Evolutionary conservation across 2,888 invertebrate genomes (phyloP).

Genomic region (Megastigmus dorsalis): DNA sequence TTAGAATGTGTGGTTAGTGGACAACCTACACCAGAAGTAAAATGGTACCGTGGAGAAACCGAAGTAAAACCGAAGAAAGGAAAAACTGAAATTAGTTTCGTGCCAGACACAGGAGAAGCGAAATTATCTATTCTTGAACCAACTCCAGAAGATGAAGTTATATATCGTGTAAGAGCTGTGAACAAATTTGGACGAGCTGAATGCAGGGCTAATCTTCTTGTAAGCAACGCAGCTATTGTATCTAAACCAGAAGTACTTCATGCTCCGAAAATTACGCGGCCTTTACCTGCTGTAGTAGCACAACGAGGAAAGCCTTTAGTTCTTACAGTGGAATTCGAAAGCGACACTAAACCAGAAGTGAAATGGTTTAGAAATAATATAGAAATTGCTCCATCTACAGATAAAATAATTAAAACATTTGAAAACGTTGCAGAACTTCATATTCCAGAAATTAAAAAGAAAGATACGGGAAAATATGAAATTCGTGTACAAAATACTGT

Average conservation of each 20-base stretch:
- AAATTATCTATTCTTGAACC: constrained; percentile 81
- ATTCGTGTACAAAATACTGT: constrained; percentile 86
- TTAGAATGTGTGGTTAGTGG: constrained; percentile 83
- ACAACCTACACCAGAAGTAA: constrained; percentile 82
- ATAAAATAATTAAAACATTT: constrained; percentile 78
- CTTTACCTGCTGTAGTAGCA: constrained; percentile 85
- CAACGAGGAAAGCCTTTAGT: constrained; percentile 82
- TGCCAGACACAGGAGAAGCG: constrained; percentile 80
- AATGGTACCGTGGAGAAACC: constrained; percentile 81
- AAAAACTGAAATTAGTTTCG: constrained; percentile 77
- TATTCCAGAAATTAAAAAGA: constrained; percentile 82
- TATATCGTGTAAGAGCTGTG: constrained; percentile 82
- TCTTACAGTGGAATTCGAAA: constrained; percentile 84
- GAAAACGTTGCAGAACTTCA: constrained; percentile 80
- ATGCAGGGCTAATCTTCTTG: constrained; percentile 83
- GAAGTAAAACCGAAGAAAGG: constrained; percentile 79
- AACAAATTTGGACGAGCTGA: constrained; percentile 85
- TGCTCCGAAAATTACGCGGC: constrained; percentile 86
- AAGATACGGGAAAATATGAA: constrained; percentile 92
- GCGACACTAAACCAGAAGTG: constrained; percentile 82
- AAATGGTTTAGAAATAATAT: constrained; percentile 92
- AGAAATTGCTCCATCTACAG: constrained; percentile 81
- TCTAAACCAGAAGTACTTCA: constrained; percentile 77
- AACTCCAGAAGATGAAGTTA: constrained; percentile 80
- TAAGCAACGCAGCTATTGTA: constrained; percentile 75